Conservation (phyloP, 2,797 vertebrate genomes). For the Thripadectes ignobilis region DNA sequence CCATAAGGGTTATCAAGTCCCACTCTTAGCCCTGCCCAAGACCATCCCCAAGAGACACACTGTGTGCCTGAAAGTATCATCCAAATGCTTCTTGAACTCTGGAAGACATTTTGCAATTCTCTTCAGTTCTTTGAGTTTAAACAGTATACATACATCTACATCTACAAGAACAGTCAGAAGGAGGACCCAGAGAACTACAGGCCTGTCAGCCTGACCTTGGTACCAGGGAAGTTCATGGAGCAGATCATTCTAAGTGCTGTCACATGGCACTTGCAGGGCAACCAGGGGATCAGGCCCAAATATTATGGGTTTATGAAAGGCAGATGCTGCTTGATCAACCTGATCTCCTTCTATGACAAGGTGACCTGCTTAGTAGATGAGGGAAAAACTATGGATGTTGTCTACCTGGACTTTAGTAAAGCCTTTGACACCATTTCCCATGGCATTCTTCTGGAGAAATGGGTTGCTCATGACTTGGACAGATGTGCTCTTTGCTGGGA, state of each 20-base stretch:
- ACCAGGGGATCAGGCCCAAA: not conserved
- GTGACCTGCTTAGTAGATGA: not conserved
- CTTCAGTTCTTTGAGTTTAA: not conserved
- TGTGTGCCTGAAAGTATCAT: not conserved
- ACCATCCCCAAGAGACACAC: not conserved
- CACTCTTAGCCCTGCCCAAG: not conserved
- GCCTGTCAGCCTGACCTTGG: not conserved
- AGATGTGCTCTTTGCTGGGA: not conserved
- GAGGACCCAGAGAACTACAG: not conserved
- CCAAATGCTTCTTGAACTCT: not conserved
- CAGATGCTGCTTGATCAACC: not conserved
- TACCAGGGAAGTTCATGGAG: not conserved
- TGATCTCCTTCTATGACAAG: not conserved
- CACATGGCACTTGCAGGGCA: not conserved
- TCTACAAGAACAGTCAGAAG: not conserved
- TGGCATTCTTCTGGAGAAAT: not conserved
- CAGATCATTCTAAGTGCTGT: not conserved
- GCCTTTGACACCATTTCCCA: not conserved
- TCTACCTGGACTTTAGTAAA: too few relatives aligned
- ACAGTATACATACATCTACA: not conserved
- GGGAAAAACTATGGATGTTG: not conserved
- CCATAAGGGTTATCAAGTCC: not conserved
- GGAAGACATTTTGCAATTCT: not conserved
- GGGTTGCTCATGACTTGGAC: not conserved
- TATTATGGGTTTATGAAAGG: not conserved